Percentiles rank a stretch among this genome's conserved stretches.
These are phyloP conservation scores for Dromas ardeola DNA, from an alignment of 2,113 vertebrate genomes.

Conservation along the genomic window DNA sequence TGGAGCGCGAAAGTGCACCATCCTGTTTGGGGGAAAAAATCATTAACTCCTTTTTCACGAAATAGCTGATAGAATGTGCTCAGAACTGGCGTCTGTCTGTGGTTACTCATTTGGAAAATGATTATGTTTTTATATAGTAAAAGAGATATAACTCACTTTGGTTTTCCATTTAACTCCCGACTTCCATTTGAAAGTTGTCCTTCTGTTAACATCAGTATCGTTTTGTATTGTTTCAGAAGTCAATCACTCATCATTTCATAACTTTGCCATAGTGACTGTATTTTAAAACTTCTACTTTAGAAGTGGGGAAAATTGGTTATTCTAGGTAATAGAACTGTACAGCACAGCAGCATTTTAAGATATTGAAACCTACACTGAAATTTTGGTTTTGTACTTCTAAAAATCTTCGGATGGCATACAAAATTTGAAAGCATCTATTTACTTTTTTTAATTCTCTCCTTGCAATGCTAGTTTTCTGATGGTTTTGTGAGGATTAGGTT, in stretches of 20 bases:
- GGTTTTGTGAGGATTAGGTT: slow-evolving; percentile 31
- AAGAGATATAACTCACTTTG: background rate
- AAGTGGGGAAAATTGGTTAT: background rate
- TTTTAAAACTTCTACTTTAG: background rate
- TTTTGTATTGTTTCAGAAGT: background rate
- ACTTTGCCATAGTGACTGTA: background rate
- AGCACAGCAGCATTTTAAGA: background rate
- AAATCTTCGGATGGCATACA: background rate
- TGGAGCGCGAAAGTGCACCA: background rate
- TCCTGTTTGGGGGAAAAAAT: background rate
- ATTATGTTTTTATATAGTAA: background rate
- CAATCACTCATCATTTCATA: background rate
- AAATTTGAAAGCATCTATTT: background rate
- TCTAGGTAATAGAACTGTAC: background rate
- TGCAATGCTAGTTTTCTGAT: slow-evolving; percentile 37
- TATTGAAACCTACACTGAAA: background rate
- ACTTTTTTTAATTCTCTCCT: background rate
- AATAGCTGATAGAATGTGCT: background rate
- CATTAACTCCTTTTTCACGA: background rate
- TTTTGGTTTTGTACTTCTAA: background rate
- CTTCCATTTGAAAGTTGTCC: background rate
- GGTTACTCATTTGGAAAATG: background rate
- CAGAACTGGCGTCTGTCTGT: background rate
- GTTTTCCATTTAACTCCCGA: background rate
- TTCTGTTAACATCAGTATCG: background rate